A percentile compares a stretch with the other conserved stretches of the same genome.
Conservation (phyloP, 2,797 vertebrate species). For the Eutrigla gurnardus region DNA sequence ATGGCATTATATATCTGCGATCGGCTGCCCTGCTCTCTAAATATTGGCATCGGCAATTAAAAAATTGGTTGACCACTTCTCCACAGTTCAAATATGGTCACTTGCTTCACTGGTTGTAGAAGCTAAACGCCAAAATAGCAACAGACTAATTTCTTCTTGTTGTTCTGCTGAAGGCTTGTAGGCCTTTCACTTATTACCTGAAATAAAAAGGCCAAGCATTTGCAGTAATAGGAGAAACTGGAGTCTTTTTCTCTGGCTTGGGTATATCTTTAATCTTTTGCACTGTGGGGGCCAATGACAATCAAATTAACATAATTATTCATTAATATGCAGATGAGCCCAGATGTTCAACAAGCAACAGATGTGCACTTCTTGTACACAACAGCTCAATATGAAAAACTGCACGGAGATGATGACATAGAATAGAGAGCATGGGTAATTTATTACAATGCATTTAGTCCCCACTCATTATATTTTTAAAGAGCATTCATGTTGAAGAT, state of each 20-base stretch:
- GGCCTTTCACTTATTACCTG: conserved; percentile 9
- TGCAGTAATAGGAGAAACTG: conserved; percentile 27
- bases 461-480: conserved; percentile 30
- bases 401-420: conserved; percentile 43
- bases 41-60: too few species aligned
- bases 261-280: conserved; percentile 74
- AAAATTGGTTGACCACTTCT: too few species aligned
- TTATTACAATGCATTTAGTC: conserved; percentile 49
- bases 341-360: conserved; percentile 85
- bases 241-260: conserved; percentile 38
- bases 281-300: conserved; percentile 70
- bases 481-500: conserved; percentile 38
- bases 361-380: conserved; percentile 78
- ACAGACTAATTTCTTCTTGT: not conserved
- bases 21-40: too few species aligned
- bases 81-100: too few species aligned
- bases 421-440: conserved; percentile 38
- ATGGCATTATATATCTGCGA: too few species aligned
- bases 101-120: too few species aligned
- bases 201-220: conserved; percentile 46
- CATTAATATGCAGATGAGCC: conserved; percentile 85
- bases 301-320: conserved; percentile 87
- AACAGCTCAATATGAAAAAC: conserved; percentile 73
- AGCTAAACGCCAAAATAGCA: too few species aligned
- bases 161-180: conserved; percentile 21